These are phyloP conservation scores for Lethenteron reissneri DNA, from an alignment of 2,113 vertebrate genomes.

Conservation along the genomic window DNA sequence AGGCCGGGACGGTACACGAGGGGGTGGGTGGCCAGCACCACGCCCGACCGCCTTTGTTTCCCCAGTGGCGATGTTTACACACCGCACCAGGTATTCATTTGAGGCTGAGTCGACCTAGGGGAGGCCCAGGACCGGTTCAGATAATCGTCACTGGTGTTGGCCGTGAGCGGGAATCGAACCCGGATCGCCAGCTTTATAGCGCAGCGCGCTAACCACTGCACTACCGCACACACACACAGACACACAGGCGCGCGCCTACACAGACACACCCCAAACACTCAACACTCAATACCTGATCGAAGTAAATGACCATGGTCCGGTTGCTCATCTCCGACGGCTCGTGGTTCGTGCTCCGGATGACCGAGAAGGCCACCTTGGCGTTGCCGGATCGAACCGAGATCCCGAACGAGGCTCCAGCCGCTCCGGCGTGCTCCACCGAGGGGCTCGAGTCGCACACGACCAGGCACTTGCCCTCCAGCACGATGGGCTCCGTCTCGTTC, in stretches of 20 bases:
- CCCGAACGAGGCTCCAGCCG: constrained; percentile 68
- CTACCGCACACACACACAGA: neutral
- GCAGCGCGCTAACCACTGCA: too few relatives aligned
- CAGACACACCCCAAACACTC: neutral
- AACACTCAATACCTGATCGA: constrained; percentile 43
- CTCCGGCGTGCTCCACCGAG: constrained; percentile 64
- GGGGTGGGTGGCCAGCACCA: too few relatives aligned
- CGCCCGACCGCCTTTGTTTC: too few relatives aligned
- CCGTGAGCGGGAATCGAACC: too few relatives aligned
- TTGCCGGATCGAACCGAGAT: constrained; percentile 81
- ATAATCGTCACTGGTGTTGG: too few relatives aligned
- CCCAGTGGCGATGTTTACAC: too few relatives aligned
- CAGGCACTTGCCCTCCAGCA: constrained; percentile 78
- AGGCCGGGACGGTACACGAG: too few relatives aligned
- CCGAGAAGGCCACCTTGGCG: constrained; percentile 86
- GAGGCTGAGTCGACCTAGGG: too few relatives aligned
- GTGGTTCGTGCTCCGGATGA: constrained; percentile 83
- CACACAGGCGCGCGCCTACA: neutral
- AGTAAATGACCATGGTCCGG: constrained; percentile 85
- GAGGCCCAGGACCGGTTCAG: too few relatives aligned
- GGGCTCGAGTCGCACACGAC: constrained; percentile 93
- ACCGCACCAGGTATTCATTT: too few relatives aligned
- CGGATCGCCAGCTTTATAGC: too few relatives aligned
- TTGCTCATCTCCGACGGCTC: constrained; percentile 98
- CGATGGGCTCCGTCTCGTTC: constrained; percentile 83